phyloP scores from a whole-genome alignment of 2,113 vertebrate species.

The Microcebus murinus region DNA sequence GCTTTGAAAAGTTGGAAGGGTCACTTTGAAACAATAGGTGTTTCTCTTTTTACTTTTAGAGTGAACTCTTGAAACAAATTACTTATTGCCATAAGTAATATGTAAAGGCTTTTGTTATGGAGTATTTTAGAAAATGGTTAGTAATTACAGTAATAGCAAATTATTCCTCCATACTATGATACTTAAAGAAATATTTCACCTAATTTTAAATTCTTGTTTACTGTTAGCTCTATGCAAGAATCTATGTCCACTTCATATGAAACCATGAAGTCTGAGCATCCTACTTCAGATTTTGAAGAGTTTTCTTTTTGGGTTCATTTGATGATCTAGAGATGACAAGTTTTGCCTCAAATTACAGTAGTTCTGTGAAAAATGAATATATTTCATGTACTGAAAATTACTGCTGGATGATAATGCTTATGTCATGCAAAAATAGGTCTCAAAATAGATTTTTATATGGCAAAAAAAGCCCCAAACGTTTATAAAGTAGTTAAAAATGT shows the following conservation, averaged over 20 bases:
- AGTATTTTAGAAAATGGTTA: background rate
- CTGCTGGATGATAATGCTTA: background rate
- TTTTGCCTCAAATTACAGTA: constrained; percentile 6
- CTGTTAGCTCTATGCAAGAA: background rate
- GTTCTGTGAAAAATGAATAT: background rate
- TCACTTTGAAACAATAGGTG: background rate
- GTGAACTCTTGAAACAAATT: background rate
- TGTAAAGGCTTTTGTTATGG: background rate
- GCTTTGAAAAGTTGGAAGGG: background rate
- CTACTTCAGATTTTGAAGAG: background rate
- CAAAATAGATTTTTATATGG: background rate
- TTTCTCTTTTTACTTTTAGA: background rate
- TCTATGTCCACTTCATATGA: background rate
- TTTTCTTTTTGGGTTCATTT: background rate
- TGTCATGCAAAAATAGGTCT: background rate
- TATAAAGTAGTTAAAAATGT: background rate
- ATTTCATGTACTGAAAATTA: constrained; percentile 3
- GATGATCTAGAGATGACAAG: background rate
- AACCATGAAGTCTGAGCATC: background rate
- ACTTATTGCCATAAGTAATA: background rate
- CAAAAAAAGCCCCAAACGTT: background rate
- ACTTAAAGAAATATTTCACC: background rate
- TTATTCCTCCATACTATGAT: background rate
- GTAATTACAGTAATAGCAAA: background rate
- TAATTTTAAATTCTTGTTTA: constrained; percentile 1